A percentile compares a stretch with the other conserved stretches of the same genome.
Conservation (phyloP, 1,140 invertebrate species). For the Gryllus bimaculatus region DNA sequence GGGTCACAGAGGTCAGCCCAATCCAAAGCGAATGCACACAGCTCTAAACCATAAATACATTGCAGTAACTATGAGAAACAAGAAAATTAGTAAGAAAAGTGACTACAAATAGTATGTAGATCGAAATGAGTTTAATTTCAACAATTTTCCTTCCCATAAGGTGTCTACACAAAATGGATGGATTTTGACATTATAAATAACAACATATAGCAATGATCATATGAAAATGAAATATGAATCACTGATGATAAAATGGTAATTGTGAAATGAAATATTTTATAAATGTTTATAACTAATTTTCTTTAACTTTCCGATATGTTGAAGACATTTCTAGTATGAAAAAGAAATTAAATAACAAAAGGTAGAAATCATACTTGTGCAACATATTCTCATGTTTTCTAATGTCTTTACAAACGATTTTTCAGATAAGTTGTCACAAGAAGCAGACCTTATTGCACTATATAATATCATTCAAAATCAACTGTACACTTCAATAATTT, state of each 20-base stretch:
- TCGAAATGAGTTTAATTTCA: neutral
- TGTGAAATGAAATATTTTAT: neutral
- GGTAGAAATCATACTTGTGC: neutral
- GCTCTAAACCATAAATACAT: neutral
- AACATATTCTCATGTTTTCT: neutral
- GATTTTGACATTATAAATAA: neutral
- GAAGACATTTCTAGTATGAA: neutral
- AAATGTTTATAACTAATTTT: neutral
- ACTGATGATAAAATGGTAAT: neutral
- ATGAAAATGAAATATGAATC: neutral
- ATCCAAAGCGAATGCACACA: neutral
- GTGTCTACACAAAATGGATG: neutral
- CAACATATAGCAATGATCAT: neutral
- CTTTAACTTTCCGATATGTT: neutral
- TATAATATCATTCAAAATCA: conserved; percentile 6
- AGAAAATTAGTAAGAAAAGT: neutral
- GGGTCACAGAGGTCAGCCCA: neutral
- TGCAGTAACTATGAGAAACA: neutral
- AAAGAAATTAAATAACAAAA: conserved; percentile 6
- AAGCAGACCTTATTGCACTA: neutral
- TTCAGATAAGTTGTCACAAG: neutral
- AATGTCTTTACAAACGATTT: neutral
- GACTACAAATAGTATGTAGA: neutral
- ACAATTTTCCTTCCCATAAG: neutral
- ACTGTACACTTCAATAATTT: neutral